Evolutionary conservation across 1,140 invertebrate species (phyloP).

Genomic region (Bombus polaris): DNA sequence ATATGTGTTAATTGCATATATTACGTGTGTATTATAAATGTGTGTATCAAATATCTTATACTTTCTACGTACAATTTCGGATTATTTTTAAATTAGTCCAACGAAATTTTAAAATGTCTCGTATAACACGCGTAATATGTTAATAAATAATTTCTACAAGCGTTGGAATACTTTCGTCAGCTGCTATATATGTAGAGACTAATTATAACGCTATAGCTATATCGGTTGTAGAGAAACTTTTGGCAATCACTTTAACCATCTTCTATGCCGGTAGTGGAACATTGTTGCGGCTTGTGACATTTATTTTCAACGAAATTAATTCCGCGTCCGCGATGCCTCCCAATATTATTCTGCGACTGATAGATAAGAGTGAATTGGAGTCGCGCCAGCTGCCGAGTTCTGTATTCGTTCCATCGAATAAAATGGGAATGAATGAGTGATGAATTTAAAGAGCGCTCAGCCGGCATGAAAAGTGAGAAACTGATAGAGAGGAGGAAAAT

Average conservation of each 20-base stretch:
- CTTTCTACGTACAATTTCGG: too few species aligned
- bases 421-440: slow-evolving; percentile 62
- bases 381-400: slow-evolving; percentile 55
- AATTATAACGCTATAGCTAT: background rate
- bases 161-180: background rate
- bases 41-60: too few species aligned
- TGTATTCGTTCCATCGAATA: slow-evolving; percentile 64
- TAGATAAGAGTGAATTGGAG: slow-evolving; percentile 69
- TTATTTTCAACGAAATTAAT: slow-evolving; percentile 63
- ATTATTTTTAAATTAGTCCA: background rate
- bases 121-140: background rate
- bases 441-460: slow-evolving; percentile 61
- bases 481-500: background rate
- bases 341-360: slow-evolving; percentile 62
- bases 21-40: too few species aligned
- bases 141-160: background rate
- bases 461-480: slow-evolving; percentile 51
- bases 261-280: background rate
- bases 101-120: background rate
- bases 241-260: background rate
- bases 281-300: slow-evolving; percentile 37
- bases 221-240: background rate
- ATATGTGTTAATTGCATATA: too few species aligned
- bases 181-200: background rate
- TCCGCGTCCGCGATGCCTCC: slow-evolving; percentile 46